Evolutionary conservation across 2,888 invertebrate species (phyloP), one percentile per base, ranked within the genome.

Genomic region (Tiliacea citrago): DNA sequence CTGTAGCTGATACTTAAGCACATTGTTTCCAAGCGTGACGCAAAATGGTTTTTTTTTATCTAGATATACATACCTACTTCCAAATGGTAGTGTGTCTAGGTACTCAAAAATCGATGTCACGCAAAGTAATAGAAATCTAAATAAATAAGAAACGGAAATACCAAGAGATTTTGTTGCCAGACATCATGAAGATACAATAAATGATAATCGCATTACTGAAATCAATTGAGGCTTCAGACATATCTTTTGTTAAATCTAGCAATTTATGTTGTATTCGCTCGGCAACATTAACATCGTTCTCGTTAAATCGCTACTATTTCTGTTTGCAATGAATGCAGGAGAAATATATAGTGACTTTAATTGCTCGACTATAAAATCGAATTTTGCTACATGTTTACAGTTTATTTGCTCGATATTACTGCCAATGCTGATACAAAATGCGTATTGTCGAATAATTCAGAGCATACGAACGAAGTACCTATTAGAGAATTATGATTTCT

Each of bases 321-420:
- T 73, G 82, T 77, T 79, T 61, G 63, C 58, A 74, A 82, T 72
- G 76, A 81, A 85, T 79, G 82, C 67, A 49, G 71, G 35, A 77
- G 67, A 81, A 86, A 76, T 73, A 68, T 75, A 73, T 81, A 73
- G 65, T 47, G 82, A 77, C 78, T 82, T 86, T 85, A 86, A 85
- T 86, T 81, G 77, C 63, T 63, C 21, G 67, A 73, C 79, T 76
- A 84, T 84, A 81, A 86, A 86, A 84, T 86, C 73, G 60, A 81
- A 75, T 77, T 79, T 70, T 58, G 77, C 51, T 71, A 53, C 70
- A 68, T 77, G 78, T 79, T 89, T 82, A 73, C 69, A 77, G 76
- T 82, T 77, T 63, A 82, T 77, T 79, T 73, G 77, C 69, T 75
- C 71, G 71, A 71, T 84, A 83, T 83, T 72, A 79, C 81, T 61